Evolutionary conservation across 2,113 vertebrate genomes (phyloP), one percentile per base, ranked within the genome.

Genomic region (Xiphophorus maculatus): DNA sequence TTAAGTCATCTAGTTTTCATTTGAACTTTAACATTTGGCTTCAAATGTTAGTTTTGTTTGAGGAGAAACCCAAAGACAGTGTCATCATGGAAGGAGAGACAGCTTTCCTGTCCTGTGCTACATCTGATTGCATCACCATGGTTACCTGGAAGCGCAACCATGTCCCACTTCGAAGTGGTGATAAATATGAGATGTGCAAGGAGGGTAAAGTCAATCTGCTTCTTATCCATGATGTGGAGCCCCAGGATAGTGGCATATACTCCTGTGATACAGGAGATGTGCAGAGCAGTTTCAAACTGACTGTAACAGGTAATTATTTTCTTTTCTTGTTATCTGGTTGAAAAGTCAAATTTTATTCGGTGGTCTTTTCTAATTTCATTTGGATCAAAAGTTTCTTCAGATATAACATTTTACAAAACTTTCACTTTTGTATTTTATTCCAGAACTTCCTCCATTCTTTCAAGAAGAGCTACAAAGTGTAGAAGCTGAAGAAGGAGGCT

Each of bases 71-170:
- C 15, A 71, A 86, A 84, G 93, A 95, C 33, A 51, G 86, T 3
- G 68, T 72, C 1, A 74, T 91, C 35, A 84, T 90, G 76, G 94
- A 94, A 71, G 93, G 93, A 58, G 87, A 92, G 62, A 92, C 83
- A 0, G 95, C 95, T 67, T 95, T 94, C 1, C 87, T 97, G 73
- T 94, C 92, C 71, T 97, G 96, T 5, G 94, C 92, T 62, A 93
- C 92, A 76, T 95, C 95, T 66, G 93, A 93, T 74, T 42, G 86
- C 0, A 88, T 81, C 69, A 90, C 93, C 7, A 74, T 71, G 0
- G 94, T 96, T 19, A 92, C 93, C 58, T 98, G 97, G 96, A 96
- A 90, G 76, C 95, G 93, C 77, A 96, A 95, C 30, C 93, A 94
- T 22, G 69, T 93, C 54, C 93, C 94, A 1, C 93, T 98, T 3